Evolutionary conservation across 2,888 invertebrate genomes (phyloP).

Genomic region (Falcaria lacertinaria): DNA sequence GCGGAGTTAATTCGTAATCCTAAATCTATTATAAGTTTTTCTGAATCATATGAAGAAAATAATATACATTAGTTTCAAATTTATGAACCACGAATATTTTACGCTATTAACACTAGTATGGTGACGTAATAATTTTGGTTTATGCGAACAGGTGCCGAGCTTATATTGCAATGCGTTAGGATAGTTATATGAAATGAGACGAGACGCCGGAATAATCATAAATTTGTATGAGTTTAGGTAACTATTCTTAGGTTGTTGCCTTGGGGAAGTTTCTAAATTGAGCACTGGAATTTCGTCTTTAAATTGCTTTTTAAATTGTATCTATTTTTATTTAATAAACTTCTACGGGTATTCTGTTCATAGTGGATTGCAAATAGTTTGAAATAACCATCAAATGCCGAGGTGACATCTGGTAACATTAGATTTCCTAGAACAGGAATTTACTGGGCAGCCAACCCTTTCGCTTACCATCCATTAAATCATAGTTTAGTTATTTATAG

Average conservation of each 20-base stretch:
- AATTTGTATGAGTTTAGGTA: not conserved
- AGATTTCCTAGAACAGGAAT: too few species aligned
- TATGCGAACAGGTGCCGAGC: conserved; percentile 20
- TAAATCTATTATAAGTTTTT: not conserved
- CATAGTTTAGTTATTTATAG: too few species aligned
- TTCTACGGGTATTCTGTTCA: too few species aligned
- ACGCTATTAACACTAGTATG: conserved; percentile 11
- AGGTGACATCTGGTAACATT: too few species aligned
- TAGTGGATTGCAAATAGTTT: too few species aligned
- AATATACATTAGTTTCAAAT: conserved; percentile 6
- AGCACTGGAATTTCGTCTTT: too few species aligned
- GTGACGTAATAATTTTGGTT: conserved; percentile 21
- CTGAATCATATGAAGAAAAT: conserved; percentile 1
- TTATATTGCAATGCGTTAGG: not conserved
- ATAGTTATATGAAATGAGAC: not conserved
- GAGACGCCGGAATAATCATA: not conserved
- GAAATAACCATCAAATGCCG: too few species aligned
- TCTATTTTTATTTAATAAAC: too few species aligned
- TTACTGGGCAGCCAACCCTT: too few species aligned
- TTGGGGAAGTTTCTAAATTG: not conserved
- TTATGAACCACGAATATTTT: not conserved
- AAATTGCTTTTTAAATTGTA: too few species aligned
- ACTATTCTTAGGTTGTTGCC: not conserved
- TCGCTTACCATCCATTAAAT: too few species aligned
- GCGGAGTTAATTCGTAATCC: not conserved